Base-by-base conservation (phyloP, 2,113 vertebrate species). In the Microtus pennsylvanicus region DNA sequence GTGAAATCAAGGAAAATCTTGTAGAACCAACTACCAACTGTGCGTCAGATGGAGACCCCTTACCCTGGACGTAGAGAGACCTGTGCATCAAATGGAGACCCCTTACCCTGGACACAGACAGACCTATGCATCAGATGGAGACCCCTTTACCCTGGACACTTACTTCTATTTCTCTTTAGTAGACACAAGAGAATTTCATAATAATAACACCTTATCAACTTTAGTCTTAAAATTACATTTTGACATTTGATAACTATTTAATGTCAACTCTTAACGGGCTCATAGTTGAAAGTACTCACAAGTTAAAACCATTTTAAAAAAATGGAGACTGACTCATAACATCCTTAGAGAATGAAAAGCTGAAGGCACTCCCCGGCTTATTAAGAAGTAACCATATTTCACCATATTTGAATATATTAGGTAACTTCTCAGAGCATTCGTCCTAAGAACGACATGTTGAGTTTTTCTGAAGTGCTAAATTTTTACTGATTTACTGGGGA, bases 101-200 rank as follows among this genome's bases (percentile, higher is more conserved):
- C 52, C 52, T 5, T 16, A 4, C 52, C 52, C 52, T 97, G 17
- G 50, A 50, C 50, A 3, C 2, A 50, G 11, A 50, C 11, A 50
- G 50, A 50, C 50, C 50, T 50, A 17, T 19, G 55, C 55, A 58
- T 58, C 55, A 58, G 17, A 58, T 58, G 17, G 55, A 58, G 17
- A 19, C 55, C 55, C 55, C 17, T 58, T 72, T 50, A 55, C 76
- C 55, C 13, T 91, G 72, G 78, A 69, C 63, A 85, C 78, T 91
- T 94, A 72, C 61, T 94, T 96, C 38, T 96, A 63, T 72, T 91
- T 83, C 65, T 58, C 5, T 85, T 94, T 90, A 94, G 47, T 65
- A 80, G 22, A 16, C n/a, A 45, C 14, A n/a, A 33, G 69, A 16
- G 69, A 33, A 87, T 87, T 78, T 91, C 13, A 50, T 88, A 55